phyloP scores from a whole-genome alignment of 1,140 invertebrate species.

The Holotrichia oblita region DNA sequence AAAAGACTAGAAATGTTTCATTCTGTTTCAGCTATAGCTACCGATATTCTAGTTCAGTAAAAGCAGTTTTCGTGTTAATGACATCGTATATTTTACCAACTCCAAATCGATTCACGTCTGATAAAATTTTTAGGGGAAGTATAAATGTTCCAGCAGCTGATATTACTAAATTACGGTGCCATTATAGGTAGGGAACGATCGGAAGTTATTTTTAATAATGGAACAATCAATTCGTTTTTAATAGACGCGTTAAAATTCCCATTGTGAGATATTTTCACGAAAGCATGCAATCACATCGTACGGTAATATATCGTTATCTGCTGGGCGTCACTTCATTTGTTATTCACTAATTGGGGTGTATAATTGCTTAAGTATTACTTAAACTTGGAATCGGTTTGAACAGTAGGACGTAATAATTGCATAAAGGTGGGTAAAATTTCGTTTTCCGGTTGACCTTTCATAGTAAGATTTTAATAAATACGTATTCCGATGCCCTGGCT shows the following conservation, averaged over 20 bases:
- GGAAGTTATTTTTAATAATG: slow-evolving; percentile 37
- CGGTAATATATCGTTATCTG: background rate
- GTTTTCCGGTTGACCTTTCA: background rate
- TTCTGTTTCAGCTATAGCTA: too few species aligned
- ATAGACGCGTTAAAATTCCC: slow-evolving; percentile 24
- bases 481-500: background rate
- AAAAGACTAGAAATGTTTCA: background rate
- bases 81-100: slow-evolving; percentile 26
- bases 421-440: background rate
- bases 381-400: too few species aligned
- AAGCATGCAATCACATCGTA: background rate
- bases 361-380: background rate
- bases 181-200: slow-evolving; percentile 31
- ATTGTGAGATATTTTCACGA: background rate
- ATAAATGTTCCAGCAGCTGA: slow-evolving; percentile 9
- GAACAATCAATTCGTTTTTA: slow-evolving; percentile 25
- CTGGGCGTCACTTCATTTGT: slow-evolving; percentile 29
- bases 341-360: slow-evolving; percentile 27
- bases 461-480: background rate
- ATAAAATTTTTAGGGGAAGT: slow-evolving; percentile 34
- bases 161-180: slow-evolving; percentile 23
- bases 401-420: too few species aligned
- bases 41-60: slow-evolving; percentile 1
- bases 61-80: slow-evolving; percentile 20
- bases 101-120: slow-evolving; percentile 23